These are phyloP conservation scores for Pogona vitticeps DNA, from an alignment of 2,113 vertebrate genomes.

Conservation along the genomic window DNA sequence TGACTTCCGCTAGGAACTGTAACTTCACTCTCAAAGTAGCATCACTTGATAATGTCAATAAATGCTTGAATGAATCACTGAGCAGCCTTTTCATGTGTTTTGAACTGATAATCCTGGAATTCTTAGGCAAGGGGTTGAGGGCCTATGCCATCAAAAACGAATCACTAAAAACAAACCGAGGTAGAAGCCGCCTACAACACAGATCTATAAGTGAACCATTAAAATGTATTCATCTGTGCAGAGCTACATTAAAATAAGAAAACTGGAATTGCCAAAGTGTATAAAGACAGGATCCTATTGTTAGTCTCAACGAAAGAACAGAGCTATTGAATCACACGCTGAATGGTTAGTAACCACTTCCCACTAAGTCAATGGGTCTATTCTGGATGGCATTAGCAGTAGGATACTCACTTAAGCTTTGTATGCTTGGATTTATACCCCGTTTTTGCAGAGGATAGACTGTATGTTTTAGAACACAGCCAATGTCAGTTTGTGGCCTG, in stretches of 20 bases:
- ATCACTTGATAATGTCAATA: conserved; percentile 13
- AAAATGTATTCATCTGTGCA: neutral
- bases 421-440: neutral
- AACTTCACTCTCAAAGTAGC: conserved; percentile 37
- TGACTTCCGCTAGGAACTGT: conserved; percentile 34
- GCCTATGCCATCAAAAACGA: conserved; percentile 16
- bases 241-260: neutral
- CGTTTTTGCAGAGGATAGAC: neutral
- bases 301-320: too few relatives aligned
- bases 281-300: too few relatives aligned
- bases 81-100: conserved; percentile 27
- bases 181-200: neutral
- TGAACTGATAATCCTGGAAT: neutral
- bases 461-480: too few relatives aligned
- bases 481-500: too few relatives aligned
- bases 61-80: conserved; percentile 33
- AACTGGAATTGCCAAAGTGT: neutral
- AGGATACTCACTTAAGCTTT: too few relatives aligned
- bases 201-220: neutral
- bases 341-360: too few relatives aligned
- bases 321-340: too few relatives aligned
- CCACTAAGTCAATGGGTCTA: too few relatives aligned
- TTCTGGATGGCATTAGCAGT: too few relatives aligned
- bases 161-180: neutral
- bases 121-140: neutral